phyloP scores from a whole-genome alignment of 2,888 invertebrate species.

The Myopa tessellatipennis region DNA sequence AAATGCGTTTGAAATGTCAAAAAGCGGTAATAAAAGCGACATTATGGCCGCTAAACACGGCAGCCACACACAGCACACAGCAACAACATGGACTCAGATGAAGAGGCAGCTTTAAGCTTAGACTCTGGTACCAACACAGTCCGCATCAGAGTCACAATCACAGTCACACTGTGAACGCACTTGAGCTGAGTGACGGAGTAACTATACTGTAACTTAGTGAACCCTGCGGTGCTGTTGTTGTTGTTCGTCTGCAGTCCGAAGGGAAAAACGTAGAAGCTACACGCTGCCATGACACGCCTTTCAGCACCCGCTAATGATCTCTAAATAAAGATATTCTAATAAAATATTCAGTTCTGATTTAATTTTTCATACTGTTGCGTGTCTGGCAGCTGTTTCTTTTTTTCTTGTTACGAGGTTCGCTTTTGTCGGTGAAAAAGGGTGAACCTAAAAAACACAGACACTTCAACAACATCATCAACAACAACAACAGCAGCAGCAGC shows the following conservation, averaged over 20 bases:
- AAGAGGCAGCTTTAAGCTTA: too few relatives aligned
- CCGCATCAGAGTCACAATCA: not conserved
- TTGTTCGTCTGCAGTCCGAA: not conserved
- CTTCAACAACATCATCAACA: not conserved
- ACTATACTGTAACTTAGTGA: not conserved
- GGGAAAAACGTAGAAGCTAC: not conserved
- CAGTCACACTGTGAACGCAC: not conserved
- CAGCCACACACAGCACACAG: not conserved
- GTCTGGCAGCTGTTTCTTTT: not conserved
- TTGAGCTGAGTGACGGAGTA: not conserved
- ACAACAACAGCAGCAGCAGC: not conserved
- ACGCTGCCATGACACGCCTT: conserved; percentile 27
- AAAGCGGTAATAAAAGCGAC: conserved; percentile 15
- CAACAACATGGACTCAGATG: too few relatives aligned
- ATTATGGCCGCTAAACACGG: conserved; percentile 11
- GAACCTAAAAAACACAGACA: not conserved
- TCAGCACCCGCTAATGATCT: conserved; percentile 36
- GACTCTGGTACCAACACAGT: not conserved
- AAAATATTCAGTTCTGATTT: conserved; percentile 18
- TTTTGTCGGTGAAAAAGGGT: not conserved
- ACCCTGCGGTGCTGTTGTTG: not conserved
- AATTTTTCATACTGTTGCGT: conserved; percentile 1
- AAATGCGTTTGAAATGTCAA: not conserved
- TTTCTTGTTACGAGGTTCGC: conserved; percentile 7
- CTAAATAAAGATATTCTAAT: conserved; percentile 28